These are phyloP conservation scores for Vanessa tameamea DNA, from an alignment of 1,140 invertebrate genomes.

Conservation along the genomic window DNA sequence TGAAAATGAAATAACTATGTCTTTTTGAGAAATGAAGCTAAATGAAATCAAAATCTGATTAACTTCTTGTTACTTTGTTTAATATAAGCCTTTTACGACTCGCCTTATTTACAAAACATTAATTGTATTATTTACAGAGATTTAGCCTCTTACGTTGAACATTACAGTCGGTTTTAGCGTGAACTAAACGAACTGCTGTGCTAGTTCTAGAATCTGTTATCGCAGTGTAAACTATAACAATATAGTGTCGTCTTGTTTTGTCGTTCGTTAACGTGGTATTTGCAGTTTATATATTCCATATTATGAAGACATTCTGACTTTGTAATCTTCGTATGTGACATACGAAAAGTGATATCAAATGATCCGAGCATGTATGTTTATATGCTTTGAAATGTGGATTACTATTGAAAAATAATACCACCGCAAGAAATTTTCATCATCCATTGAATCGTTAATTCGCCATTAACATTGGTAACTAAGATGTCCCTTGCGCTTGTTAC, in stretches of 20 bases:
- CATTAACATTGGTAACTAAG: too few relatives aligned
- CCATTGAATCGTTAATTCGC: too few relatives aligned
- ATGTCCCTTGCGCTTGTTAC: too few relatives aligned
- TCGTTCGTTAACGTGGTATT: background rate
- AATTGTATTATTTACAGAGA: background rate
- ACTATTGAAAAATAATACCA: too few relatives aligned
- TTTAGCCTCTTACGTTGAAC: background rate
- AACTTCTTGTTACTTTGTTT: conserved; percentile 9
- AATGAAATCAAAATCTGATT: background rate
- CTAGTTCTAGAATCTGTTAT: conserved; percentile 11
- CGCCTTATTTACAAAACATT: conserved; percentile 26
- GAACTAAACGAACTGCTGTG: background rate
- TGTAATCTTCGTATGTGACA: background rate
- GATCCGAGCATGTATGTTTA: too few relatives aligned
- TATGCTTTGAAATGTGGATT: too few relatives aligned
- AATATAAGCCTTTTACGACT: conserved; percentile 25
- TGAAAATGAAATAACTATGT: background rate
- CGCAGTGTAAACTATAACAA: conserved; percentile 14
- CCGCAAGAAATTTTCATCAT: too few relatives aligned
- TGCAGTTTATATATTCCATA: too few relatives aligned
- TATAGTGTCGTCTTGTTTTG: background rate
- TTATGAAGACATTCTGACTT: background rate
- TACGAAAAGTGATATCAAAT: too few relatives aligned
- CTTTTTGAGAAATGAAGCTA: background rate
- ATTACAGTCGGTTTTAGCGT: background rate